Percentiles rank a stretch among this genome's conserved stretches.
phyloP scores from a whole-genome alignment of 2,888 invertebrate species.

The Hermaeophaga mercurialis region DNA sequence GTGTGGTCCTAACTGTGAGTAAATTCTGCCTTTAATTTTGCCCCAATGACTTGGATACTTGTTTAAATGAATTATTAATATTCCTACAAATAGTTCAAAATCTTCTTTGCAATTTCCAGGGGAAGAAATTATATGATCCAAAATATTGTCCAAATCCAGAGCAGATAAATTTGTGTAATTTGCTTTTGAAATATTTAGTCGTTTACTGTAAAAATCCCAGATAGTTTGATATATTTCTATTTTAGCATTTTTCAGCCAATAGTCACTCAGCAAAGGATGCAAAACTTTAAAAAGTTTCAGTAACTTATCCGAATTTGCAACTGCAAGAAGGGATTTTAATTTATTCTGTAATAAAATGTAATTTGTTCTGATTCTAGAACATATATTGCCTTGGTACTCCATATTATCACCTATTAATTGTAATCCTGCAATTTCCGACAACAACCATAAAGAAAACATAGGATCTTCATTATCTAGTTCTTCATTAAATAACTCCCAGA shows the following conservation, averaged over 20 bases:
- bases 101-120: conserved; percentile 43
- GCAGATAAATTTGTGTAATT: conserved; percentile 34
- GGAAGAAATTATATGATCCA: conserved; percentile 41
- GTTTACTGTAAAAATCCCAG: conserved; percentile 55
- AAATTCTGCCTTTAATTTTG: conserved; percentile 55
- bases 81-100: conserved; percentile 51
- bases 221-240: conserved; percentile 51
- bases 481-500: conserved; percentile 51
- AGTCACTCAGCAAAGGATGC: conserved; percentile 45
- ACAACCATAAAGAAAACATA: conserved; percentile 45
- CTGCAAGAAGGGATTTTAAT: conserved; percentile 41
- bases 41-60: conserved; percentile 52
- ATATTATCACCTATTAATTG: conserved; percentile 37
- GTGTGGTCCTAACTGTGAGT: conserved; percentile 53
- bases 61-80: conserved; percentile 48
- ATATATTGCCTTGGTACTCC: conserved; percentile 30
- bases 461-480: conserved; percentile 43
- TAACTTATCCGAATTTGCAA: conserved; percentile 38
- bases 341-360: conserved; percentile 45
- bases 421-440: conserved; percentile 45
- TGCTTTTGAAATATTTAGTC: conserved; percentile 44
- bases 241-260: conserved; percentile 50
- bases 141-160: conserved; percentile 38
- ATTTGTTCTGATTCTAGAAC: conserved; percentile 43
- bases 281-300: conserved; percentile 44